phyloP scores from a whole-genome alignment of 2,113 vertebrate species.

The Cathartes aura region DNA sequence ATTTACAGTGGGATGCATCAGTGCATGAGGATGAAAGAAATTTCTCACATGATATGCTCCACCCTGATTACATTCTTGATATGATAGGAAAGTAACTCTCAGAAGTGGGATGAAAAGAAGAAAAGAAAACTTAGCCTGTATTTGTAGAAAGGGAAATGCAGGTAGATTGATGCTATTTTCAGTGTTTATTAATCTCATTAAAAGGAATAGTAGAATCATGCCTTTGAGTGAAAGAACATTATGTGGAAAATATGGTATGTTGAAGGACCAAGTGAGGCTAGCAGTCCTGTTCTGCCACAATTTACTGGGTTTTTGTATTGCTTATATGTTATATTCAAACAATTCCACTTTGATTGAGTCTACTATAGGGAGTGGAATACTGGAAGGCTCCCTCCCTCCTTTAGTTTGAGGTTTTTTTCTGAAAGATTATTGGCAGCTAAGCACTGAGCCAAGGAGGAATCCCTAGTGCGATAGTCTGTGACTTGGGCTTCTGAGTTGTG shows the following conservation, averaged over 20 bases:
- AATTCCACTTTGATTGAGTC: background rate
- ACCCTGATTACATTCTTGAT: background rate
- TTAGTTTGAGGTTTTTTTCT: background rate
- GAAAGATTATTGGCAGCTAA: background rate
- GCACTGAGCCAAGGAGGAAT: background rate
- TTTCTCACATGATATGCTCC: background rate
- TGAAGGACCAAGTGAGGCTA: background rate
- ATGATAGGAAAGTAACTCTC: background rate
- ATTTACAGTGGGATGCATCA: background rate
- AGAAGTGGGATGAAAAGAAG: background rate
- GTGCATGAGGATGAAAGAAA: background rate
- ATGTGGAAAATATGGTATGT: background rate
- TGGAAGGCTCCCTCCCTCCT: background rate
- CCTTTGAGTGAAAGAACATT: background rate
- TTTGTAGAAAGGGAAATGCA: background rate
- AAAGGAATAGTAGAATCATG: background rate
- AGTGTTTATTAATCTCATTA: background rate
- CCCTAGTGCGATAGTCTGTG: background rate
- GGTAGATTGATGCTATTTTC: background rate
- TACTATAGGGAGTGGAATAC: background rate
- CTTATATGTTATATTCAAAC: background rate
- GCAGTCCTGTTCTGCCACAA: background rate
- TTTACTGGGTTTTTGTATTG: background rate
- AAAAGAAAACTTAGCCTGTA: background rate
- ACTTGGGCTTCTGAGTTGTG: background rate